These are phyloP conservation scores for Clarias magur DNA, from an alignment of 2,113 vertebrate species.

Conservation along the genomic window DNA sequence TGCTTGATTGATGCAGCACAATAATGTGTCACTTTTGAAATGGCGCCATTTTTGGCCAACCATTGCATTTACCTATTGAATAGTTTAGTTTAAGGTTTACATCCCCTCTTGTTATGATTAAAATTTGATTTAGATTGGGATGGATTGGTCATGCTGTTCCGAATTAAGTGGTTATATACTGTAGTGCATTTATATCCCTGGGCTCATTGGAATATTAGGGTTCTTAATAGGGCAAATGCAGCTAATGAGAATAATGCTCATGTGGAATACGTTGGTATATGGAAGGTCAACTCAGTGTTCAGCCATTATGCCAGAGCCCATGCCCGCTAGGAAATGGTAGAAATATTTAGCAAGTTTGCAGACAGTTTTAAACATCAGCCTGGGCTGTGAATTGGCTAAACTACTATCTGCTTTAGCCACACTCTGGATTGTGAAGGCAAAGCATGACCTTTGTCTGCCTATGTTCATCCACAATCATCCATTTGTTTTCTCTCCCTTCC, in stretches of 20 bases:
- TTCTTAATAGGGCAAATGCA: no score
- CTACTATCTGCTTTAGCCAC: background rate
- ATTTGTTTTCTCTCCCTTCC: background rate
- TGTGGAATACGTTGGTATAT: background rate
- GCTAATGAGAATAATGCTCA: background rate
- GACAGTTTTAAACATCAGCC: background rate
- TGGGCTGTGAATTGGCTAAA: background rate
- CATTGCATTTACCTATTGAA: no score
- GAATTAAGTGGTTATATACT: no score
- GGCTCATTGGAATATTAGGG: no score
- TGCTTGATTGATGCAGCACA: no score
- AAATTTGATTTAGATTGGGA: no score
- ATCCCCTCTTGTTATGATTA: no score
- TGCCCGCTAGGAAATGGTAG: background rate
- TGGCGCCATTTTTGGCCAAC: no score
- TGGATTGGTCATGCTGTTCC: no score
- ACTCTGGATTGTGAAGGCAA: background rate
- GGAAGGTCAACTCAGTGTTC: background rate
- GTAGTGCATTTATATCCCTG: no score
- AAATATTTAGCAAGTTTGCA: background rate
- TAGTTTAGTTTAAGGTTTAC: no score
- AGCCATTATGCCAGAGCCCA: background rate
- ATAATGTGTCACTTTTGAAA: no score
- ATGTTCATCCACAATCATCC: conserved; percentile 1
- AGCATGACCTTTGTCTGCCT: conserved; percentile 21